These are phyloP conservation scores for Ormia ochracea DNA, from an alignment of 2,888 invertebrate genomes.

Conservation along the genomic window DNA sequence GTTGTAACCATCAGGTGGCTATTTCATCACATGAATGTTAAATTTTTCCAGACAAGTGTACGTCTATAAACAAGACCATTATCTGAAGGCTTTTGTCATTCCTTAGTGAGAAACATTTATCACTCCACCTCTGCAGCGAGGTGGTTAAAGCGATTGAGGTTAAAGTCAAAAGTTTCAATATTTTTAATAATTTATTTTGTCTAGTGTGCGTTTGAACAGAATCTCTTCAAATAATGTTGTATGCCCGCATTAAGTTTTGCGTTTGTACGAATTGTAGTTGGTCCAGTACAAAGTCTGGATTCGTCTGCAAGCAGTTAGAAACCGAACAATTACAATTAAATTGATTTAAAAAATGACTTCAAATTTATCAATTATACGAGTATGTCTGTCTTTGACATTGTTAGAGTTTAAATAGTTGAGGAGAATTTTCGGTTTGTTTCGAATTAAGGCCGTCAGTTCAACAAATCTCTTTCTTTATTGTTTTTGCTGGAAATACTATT, in stretches of 20 bases:
- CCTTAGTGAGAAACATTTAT: slow-evolving; percentile 57
- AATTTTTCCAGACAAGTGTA: slow-evolving; percentile 9
- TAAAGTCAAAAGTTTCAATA: slow-evolving; percentile 20
- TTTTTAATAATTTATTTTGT: slow-evolving; percentile 31
- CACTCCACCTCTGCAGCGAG: slow-evolving; percentile 3
- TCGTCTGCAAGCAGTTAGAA: slow-evolving; percentile 15
- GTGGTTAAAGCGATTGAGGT: neutral
- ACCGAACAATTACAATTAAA: slow-evolving; percentile 48
- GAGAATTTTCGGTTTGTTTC: slow-evolving; percentile 52
- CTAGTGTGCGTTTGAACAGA: neutral
- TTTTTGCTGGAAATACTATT: neutral
- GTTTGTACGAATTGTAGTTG: neutral
- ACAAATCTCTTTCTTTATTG: slow-evolving; percentile 45
- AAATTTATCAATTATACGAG: slow-evolving; percentile 58
- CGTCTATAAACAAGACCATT: neutral
- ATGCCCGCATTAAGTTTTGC: slow-evolving; percentile 42
- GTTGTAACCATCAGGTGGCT: slow-evolving; percentile 13
- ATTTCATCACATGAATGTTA: slow-evolving; percentile 25
- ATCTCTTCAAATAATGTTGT: slow-evolving; percentile 54
- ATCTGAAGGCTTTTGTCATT: neutral
- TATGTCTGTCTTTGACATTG: neutral
- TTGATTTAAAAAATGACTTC: slow-evolving; percentile 55
- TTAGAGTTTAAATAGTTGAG: slow-evolving; percentile 21
- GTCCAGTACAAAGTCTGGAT: neutral
- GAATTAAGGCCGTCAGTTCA: slow-evolving; percentile 54